Conservation (phyloP, 1,140 invertebrate genomes). For the Akabosia matsudoensis region DNA sequence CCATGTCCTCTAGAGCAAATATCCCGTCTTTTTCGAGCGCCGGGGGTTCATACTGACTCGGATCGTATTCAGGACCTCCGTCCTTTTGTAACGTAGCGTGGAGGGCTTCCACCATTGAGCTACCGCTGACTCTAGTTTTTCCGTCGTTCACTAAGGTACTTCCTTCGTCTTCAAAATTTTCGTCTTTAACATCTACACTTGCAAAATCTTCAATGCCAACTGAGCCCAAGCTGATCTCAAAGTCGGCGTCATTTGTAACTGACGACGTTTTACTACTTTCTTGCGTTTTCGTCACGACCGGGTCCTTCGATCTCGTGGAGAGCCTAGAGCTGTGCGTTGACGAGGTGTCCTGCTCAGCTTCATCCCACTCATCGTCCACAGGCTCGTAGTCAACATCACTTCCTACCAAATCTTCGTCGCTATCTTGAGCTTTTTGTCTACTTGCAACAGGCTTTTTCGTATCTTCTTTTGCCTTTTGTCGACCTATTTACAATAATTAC, state of each 20-base stretch:
- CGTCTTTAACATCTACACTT: background rate
- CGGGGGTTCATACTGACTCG: background rate
- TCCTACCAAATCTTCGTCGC: background rate
- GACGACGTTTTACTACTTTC: background rate
- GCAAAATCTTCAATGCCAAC: background rate
- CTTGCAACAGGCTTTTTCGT: background rate
- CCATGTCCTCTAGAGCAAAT: conserved; percentile 7
- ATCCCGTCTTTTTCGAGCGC: background rate
- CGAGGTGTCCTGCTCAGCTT: background rate
- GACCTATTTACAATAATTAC: background rate
- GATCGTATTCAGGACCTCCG: background rate
- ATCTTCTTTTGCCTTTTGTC: background rate
- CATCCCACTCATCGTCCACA: background rate
- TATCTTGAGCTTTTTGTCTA: background rate
- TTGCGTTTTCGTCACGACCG: background rate
- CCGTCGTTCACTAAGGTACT: background rate
- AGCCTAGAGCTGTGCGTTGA: background rate
- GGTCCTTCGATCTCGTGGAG: background rate
- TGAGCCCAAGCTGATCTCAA: background rate
- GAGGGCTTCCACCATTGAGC: background rate
- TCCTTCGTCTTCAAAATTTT: background rate
- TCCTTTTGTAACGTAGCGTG: conserved; percentile 6
- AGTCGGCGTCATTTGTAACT: background rate
- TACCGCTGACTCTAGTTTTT: background rate
- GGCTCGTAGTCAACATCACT: background rate